phyloP scores from a whole-genome alignment of 2,797 vertebrate species.

The Anas acuta region DNA sequence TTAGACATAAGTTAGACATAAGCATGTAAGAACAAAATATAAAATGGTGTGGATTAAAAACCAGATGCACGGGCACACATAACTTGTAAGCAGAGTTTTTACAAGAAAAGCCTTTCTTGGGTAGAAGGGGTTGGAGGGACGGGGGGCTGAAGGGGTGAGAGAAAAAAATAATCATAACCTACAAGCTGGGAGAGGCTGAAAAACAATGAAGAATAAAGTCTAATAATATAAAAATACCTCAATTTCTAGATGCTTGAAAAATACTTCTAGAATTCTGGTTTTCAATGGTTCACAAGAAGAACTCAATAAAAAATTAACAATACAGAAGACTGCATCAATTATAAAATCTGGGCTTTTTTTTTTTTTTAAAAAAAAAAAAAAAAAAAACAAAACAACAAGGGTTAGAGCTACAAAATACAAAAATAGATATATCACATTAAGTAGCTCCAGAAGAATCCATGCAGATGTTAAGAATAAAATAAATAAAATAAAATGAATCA shows the following conservation, averaged over 20 bases:
- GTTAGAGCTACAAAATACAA: neutral
- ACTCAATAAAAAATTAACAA: neutral
- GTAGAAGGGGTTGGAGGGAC: too few relatives aligned
- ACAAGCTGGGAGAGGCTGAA: neutral
- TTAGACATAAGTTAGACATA: neutral
- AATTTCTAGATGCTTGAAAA: neutral
- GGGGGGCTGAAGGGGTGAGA: too few relatives aligned
- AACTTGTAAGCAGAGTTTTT: neutral
- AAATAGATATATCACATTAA: neutral
- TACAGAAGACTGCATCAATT: neutral
- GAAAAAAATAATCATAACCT: neutral
- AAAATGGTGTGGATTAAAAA: neutral
- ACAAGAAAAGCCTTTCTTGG: neutral
- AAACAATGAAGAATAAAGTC: neutral
- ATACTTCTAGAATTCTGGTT: neutral
- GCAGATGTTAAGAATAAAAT: neutral
- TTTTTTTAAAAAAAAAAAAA: neutral
- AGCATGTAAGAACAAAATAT: neutral
- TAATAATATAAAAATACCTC: neutral
- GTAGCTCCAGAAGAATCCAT: neutral
- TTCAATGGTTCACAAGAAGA: neutral
- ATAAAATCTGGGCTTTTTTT: neutral
- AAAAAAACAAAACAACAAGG: neutral
- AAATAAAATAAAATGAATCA: neutral
- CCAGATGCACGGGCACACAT: neutral